A percentile compares a stretch with the other conserved stretches of the same genome.
Evolutionary conservation across 1,140 invertebrate genomes (phyloP).

Genomic region (Papilio glaucus): DNA sequence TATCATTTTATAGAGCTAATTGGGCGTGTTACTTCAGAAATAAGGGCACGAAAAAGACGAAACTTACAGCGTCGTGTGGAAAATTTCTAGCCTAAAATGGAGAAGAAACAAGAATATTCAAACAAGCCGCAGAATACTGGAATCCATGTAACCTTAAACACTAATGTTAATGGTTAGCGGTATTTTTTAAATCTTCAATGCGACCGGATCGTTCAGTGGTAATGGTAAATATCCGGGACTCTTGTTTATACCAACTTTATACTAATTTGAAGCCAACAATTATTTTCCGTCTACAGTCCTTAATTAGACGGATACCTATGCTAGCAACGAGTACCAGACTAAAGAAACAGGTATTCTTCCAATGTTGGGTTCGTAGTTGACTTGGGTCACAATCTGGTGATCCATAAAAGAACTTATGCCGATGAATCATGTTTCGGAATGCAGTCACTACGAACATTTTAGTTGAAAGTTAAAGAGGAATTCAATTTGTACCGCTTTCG

Average conservation of each 20-base stretch:
- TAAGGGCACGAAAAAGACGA: slow-evolving; percentile 9
- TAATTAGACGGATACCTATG: no score
- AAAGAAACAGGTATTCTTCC: neutral
- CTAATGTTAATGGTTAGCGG: neutral
- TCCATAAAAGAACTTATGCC: neutral
- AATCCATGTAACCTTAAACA: neutral
- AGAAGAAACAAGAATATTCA: neutral
- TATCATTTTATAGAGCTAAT: slow-evolving; percentile 22
- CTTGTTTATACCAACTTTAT: neutral
- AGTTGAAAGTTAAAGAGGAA: slow-evolving; percentile 24
- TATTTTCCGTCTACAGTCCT: no score
- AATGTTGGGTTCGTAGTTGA: neutral
- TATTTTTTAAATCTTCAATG: neutral
- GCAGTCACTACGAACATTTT: slow-evolving; percentile 16
- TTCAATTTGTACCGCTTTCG: slow-evolving; percentile 21
- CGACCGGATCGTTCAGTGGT: neutral
- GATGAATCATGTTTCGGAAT: slow-evolving; percentile 23
- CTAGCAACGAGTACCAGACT: neutral
- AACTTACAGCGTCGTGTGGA: slow-evolving; percentile 5
- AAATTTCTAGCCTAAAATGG: neutral
- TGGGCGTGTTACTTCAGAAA: slow-evolving; percentile 3
- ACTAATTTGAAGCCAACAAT: no score
- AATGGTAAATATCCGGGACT: no score
- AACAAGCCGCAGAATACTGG: neutral
- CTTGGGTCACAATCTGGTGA: neutral